A percentile compares a stretch with the other conserved stretches of the same genome.
Evolutionary conservation across 2,113 vertebrate species (phyloP).

Genomic region (Halcyon senegalensis): DNA sequence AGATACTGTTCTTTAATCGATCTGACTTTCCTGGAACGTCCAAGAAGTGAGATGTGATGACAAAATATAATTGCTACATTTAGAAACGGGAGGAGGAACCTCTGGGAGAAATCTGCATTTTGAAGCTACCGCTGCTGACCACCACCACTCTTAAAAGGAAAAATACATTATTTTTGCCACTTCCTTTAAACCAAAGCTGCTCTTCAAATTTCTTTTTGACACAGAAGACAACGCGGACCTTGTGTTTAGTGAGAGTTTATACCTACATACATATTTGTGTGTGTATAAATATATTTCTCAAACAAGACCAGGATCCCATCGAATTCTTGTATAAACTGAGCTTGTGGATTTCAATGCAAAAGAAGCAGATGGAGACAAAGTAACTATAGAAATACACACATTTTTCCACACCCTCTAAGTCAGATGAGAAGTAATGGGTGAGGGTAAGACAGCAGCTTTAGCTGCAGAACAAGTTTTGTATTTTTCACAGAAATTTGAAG

Average conservation of each 20-base stretch:
- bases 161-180: neutral
- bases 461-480: neutral
- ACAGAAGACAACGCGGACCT: neutral
- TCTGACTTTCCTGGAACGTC: neutral
- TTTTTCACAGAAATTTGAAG: neutral
- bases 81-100: neutral
- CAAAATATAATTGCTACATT: fast-evolving
- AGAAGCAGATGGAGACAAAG: fast-evolving
- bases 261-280: neutral
- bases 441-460: neutral
- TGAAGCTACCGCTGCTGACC: neutral
- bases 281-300: neutral
- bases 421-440: neutral
- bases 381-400: neutral
- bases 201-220: neutral
- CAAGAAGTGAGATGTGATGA: neutral
- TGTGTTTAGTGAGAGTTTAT: neutral
- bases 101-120: neutral
- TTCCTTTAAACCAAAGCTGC: neutral
- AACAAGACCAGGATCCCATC: neutral
- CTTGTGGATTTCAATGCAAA: neutral
- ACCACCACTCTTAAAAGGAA: neutral
- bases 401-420: neutral
- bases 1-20: neutral
- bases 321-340: neutral